Base-by-base conservation (phyloP, 2,797 vertebrate genomes). In the Epinephelus awoara region DNA sequence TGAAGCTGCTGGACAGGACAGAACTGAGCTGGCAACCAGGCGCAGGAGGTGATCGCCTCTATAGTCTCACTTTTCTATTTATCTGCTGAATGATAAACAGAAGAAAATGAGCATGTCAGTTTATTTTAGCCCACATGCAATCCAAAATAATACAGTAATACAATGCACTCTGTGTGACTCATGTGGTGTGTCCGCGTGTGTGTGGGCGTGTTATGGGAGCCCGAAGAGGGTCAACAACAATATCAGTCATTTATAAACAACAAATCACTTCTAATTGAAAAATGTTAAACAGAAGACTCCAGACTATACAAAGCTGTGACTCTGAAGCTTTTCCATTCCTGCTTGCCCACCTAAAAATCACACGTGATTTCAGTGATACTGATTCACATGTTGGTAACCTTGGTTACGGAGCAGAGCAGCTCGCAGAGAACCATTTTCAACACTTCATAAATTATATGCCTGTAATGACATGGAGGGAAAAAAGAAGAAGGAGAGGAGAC, bases 381-480 rank as follows among this genome's bases (percentile, higher is more conserved):
- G 72, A 80, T 86, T 86, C 88, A 81, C 75, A 78, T 86, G 72
- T 74, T 64, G 84, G 91, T 93, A 92, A 91, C 92, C 92, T 80
- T 91, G 91, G 91, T 87, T 89, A 94, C 91, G 29, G 87, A 89
- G 84, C 74, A 57, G 67, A 72, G 88, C 76, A 70, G 82, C 83
- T 79, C 51, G 21, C 58, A 83, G 80, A 56, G 86, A 77, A 89
- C 87, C 80, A 88, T 86, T 90, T 79, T 70, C 75, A 92, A 80
- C 85, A 87, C 84, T 90, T 88, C 87, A 91, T 91, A 89, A 92
- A 92, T 93, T 75, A 93, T 86, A 85, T 61, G 76, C 40, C 75
- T 82, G 70, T 72, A 82, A 91, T 89, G 88, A 88, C 80, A 86
- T 11, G 27, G 49, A 73, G 77, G 72, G 63, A 75, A 51, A 69